phyloP scores from a whole-genome alignment of 2,797 vertebrate genomes.

The Dallia pectoralis region DNA sequence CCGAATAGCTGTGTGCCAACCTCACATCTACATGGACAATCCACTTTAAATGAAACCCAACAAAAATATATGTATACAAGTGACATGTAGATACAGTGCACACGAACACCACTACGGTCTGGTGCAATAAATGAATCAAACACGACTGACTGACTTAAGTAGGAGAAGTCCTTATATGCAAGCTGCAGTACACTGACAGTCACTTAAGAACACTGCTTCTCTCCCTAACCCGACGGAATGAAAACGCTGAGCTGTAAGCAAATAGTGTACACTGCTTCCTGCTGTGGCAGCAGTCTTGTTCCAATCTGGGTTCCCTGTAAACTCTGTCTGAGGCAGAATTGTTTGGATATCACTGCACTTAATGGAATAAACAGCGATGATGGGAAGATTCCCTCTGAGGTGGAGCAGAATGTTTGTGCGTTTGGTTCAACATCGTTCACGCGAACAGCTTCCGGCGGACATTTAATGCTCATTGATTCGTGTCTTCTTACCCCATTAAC shows the following conservation, averaged over 20 bases:
- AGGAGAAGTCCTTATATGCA: conserved; percentile 4
- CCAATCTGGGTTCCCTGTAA: background rate
- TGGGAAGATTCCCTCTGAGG: background rate
- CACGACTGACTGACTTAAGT: background rate
- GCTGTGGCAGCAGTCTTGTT: conserved; percentile 14
- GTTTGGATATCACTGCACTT: background rate
- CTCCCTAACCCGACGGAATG: background rate
- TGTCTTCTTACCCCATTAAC: background rate
- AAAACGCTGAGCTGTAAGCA: conserved; percentile 15
- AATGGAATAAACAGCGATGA: background rate
- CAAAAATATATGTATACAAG: background rate
- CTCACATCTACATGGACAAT: no score
- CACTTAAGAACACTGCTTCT: background rate
- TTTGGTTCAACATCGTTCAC: background rate
- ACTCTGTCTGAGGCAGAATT: background rate
- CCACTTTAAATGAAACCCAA: background rate
- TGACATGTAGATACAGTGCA: background rate
- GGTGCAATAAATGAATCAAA: conserved; percentile 4
- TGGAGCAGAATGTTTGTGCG: background rate
- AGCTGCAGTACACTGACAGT: background rate
- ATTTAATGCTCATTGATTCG: background rate
- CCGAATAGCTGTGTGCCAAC: no score
- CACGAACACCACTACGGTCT: background rate
- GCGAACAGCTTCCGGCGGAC: background rate
- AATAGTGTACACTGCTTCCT: background rate